Evolutionary conservation across 2,888 invertebrate genomes (phyloP).

Genomic region (Ophion ventricosus): DNA sequence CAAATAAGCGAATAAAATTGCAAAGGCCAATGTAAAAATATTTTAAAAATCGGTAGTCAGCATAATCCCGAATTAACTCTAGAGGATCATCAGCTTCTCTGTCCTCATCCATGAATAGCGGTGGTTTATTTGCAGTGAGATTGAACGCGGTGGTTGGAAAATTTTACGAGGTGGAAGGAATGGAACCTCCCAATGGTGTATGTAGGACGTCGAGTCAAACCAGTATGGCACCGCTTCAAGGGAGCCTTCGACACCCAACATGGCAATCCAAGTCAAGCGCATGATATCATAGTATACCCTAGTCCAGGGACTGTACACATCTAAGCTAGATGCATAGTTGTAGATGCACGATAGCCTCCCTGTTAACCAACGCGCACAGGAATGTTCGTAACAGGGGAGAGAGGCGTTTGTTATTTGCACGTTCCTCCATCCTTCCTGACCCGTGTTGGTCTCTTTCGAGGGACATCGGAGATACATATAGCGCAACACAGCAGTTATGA

Average conservation of each 20-base stretch:
- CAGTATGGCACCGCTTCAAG: not conserved
- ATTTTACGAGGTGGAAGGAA: not conserved
- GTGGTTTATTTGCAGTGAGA: not conserved
- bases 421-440: slow-evolving; percentile 3
- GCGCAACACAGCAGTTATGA: slow-evolving; percentile 30
- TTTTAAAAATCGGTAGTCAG: not conserved
- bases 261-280: slow-evolving; percentile 27
- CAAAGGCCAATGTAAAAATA: not conserved
- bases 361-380: slow-evolving; percentile 30
- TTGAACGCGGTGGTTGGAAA: slow-evolving; percentile 2
- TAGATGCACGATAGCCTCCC: slow-evolving; percentile 17
- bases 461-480: slow-evolving; percentile 24
- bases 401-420: slow-evolving; percentile 39
- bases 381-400: slow-evolving; percentile 49
- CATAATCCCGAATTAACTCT: not conserved
- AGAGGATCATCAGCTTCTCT: not conserved
- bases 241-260: not conserved
- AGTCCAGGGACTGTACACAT: not conserved
- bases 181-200: not conserved
- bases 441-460: slow-evolving; percentile 15
- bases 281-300: slow-evolving; percentile 7
- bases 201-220: not conserved
- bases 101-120: not conserved
- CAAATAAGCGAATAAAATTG: not conserved
- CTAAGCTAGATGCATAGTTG: slow-evolving; percentile 19